Percentiles rank a stretch among this genome's conserved stretches.
phyloP scores from a whole-genome alignment of 2,797 vertebrate species.

The Acanthurus leucopareius region DNA sequence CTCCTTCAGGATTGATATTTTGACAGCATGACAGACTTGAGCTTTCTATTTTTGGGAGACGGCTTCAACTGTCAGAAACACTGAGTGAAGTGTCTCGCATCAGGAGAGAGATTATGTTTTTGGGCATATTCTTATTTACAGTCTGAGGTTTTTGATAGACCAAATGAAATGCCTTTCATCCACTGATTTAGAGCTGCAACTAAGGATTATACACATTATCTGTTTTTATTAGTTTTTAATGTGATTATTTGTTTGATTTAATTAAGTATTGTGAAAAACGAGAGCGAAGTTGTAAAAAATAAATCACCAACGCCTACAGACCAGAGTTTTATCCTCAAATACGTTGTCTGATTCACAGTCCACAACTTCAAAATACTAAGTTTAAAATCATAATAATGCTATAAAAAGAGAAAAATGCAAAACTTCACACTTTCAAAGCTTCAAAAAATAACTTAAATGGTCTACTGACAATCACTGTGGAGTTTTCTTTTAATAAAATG shows the following conservation, averaged over 20 bases:
- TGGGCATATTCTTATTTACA: constrained; percentile 47
- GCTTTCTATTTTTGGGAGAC: constrained; percentile 69
- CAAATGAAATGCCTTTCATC: constrained; percentile 13
- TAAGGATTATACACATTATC: not conserved
- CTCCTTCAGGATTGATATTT: constrained; percentile 68
- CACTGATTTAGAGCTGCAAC: not conserved
- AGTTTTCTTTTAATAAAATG: too few relatives aligned
- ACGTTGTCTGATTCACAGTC: not conserved
- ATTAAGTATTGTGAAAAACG: not conserved
- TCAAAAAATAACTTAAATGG: not conserved
- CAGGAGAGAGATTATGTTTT: constrained; percentile 52
- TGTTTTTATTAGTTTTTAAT: not conserved
- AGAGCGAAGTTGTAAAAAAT: not conserved
- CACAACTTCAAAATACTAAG: not conserved
- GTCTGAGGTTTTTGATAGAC: constrained; percentile 13
- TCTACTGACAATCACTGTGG: too few relatives aligned
- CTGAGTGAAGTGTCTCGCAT: constrained; percentile 53
- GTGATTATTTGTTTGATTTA: not conserved
- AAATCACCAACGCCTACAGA: not conserved
- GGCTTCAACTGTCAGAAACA: constrained; percentile 70
- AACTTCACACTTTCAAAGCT: not conserved
- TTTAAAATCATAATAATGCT: not conserved
- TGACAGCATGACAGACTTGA: constrained; percentile 74
- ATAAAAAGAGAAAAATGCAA: not conserved
- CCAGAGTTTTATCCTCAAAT: not conserved